Evolutionary conservation across 2,797 vertebrate species (phyloP), one percentile per base, ranked within the genome.

Genomic region (Threskiornis aethiopicus): DNA sequence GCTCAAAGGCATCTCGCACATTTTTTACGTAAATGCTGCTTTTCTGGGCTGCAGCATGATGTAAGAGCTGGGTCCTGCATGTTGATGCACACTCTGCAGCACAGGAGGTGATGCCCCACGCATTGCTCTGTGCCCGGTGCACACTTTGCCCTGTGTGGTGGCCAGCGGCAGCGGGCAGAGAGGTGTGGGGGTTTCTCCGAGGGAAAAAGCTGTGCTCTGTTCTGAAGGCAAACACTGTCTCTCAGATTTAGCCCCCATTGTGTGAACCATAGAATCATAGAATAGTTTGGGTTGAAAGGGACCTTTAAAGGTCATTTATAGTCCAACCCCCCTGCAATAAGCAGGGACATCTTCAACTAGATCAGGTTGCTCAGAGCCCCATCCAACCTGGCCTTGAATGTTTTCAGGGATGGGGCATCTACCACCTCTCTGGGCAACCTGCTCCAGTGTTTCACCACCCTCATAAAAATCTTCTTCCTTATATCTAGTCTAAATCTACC

Each of bases 71-170:
- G 65, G 41, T 72, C 21, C 21, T 5, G n/a, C 15, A 1, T 4
- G 49, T 9, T 2, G 3, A 11, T 3, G 26, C 29, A 17, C 0
- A 0, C 39, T 49, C 35, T 18, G n/a, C 66, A 8, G 46, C 13
- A 3, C 26, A 16, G 61, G 8, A 75, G 70, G 39, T 10, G 78
- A 35, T 59, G 61, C 52, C 21, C 59, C 1, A 1, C 4, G 9
- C 11, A 2, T 66, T 9, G 3, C 41, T 7, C 58, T 12, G 81
- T 2, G 10, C 44, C 51, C 4, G 2, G 26, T 14, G 15, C 20
- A 18, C 1, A 3, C 18, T 51, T 42, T 2, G 0, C 44, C 33
- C 14, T 44, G 21, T 5, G 18, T 4, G 9, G 49, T 11, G 47
- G 35, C 25, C 46, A 9, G 54, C 3, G 6, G 16, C 80, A 24